Evolutionary conservation across 2,113 vertebrate species (phyloP).

Genomic region (Cinclus cinclus): DNA sequence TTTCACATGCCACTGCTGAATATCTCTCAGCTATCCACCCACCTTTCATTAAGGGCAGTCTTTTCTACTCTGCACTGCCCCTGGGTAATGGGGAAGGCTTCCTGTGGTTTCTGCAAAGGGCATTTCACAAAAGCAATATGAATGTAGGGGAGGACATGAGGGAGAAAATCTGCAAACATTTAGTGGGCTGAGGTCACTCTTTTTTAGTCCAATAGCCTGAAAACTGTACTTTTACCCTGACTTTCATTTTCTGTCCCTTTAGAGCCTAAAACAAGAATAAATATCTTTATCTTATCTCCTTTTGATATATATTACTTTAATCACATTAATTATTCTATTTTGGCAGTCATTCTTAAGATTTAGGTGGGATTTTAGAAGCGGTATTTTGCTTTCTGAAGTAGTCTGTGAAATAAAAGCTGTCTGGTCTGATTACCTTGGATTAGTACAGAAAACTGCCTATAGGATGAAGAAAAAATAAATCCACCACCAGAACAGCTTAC

Average conservation of each 20-base stretch:
- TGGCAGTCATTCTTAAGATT: not conserved
- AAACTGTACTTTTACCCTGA: not conserved
- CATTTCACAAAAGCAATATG: not conserved
- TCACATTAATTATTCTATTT: slow-evolving; percentile 12
- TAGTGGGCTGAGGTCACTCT: not conserved
- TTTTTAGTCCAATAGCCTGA: not conserved
- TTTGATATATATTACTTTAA: not conserved
- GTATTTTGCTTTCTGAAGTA: not conserved
- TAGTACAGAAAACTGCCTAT: slow-evolving; percentile 1
- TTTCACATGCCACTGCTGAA: not conserved
- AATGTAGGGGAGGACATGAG: not conserved
- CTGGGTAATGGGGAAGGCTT: not conserved
- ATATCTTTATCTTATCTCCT: not conserved
- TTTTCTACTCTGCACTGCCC: not conserved
- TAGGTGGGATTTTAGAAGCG: slow-evolving; percentile 2
- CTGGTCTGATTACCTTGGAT: slow-evolving; percentile 36
- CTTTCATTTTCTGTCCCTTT: not conserved
- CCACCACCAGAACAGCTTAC: not conserved
- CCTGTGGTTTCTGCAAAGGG: not conserved
- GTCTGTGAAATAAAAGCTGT: slow-evolving; percentile 21
- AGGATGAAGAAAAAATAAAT: slow-evolving; percentile 5
- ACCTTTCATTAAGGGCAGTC: not conserved
- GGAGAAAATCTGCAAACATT: not conserved
- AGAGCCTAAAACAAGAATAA: not conserved
- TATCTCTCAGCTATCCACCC: not conserved